Conservation (phyloP, 2,113 vertebrate species). For the Hiodon alosoides region DNA sequence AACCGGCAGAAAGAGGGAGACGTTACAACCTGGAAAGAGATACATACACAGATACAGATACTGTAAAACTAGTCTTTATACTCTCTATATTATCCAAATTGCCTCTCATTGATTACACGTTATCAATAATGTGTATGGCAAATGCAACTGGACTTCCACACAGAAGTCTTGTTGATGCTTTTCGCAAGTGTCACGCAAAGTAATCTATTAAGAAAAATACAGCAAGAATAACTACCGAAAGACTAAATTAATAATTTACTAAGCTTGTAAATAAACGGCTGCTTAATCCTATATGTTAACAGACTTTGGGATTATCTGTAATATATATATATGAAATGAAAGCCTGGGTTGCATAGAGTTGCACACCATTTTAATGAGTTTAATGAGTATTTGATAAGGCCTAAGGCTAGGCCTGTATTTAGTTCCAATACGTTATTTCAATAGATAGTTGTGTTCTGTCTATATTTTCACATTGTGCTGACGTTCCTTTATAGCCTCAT, state of each 20-base stretch:
- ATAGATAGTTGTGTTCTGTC: conserved; percentile 41
- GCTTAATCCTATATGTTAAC: conserved; percentile 1
- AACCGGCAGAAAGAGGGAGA: neutral
- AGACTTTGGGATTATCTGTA: neutral
- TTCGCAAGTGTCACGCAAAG: no score
- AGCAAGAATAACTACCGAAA: no score
- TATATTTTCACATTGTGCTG: conserved; percentile 25
- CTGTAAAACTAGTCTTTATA: no score
- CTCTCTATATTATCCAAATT: no score
- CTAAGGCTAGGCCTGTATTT: conserved; percentile 50
- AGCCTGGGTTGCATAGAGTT: neutral
- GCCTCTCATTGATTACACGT: no score
- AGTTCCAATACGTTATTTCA: conserved; percentile 34
- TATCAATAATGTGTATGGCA: no score
- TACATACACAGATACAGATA: neutral
- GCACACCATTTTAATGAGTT: conserved; percentile 45
- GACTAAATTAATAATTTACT: no score
- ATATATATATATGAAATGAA: conserved; percentile 7
- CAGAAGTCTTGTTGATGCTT: no score
- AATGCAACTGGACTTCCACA: no score
- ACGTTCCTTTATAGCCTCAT: no score
- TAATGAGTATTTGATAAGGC: conserved; percentile 46
- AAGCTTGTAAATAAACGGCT: no score
- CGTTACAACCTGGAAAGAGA: neutral
- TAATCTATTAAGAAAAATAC: no score